Conservation (phyloP, 2,888 invertebrate species). For the Itoplectis maculator region DNA sequence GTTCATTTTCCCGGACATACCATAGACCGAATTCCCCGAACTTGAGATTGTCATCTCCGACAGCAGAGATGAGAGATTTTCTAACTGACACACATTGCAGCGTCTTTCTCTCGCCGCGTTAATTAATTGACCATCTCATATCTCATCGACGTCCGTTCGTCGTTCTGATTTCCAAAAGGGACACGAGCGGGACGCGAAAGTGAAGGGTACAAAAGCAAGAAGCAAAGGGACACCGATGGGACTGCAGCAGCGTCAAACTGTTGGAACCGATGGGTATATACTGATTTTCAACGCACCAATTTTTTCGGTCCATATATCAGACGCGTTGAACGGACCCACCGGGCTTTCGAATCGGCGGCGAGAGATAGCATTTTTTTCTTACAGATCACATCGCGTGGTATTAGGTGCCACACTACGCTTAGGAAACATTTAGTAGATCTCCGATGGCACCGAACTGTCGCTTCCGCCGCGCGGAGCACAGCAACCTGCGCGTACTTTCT, state of each 20-base stretch:
- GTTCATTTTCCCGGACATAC: too few relatives aligned
- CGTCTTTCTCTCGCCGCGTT: not conserved
- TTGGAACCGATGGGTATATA: not conserved
- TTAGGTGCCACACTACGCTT: constrained; percentile 1
- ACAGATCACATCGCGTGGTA: constrained; percentile 10
- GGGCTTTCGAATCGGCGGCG: not conserved
- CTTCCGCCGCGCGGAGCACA: not conserved
- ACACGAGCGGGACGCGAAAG: not conserved
- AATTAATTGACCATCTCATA: not conserved
- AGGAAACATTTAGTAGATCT: constrained; percentile 17
- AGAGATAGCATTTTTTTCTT: not conserved
- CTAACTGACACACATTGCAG: too few relatives aligned
- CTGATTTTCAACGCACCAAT: not conserved
- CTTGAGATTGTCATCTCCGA: too few relatives aligned
- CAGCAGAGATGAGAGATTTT: too few relatives aligned
- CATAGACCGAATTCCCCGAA: too few relatives aligned
- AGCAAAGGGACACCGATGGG: not conserved
- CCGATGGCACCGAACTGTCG: not conserved
- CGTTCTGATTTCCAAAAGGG: not conserved
- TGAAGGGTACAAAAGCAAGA: constrained; percentile 1
- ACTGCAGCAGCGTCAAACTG: not conserved
- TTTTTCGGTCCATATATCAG: constrained; percentile 3
- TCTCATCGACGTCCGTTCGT: not conserved
- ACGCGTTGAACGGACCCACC: not conserved
- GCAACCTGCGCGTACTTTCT: not conserved